phyloP scores from a whole-genome alignment of 2,888 invertebrate species.

The Idaea biselata region DNA sequence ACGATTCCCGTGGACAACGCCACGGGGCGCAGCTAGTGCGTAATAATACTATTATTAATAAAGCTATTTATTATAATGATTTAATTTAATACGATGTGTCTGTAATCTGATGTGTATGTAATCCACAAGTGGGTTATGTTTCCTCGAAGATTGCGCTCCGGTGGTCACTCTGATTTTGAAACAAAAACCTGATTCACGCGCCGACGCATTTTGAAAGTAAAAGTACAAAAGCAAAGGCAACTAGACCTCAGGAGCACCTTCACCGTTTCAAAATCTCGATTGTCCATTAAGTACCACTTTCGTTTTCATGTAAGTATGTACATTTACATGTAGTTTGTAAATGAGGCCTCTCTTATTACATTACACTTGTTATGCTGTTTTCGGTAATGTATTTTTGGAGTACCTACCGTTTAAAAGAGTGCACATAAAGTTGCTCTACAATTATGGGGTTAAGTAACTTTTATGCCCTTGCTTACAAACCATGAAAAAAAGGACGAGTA shows the following conservation, averaged over 20 bases:
- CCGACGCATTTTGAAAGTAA: conserved; percentile 36
- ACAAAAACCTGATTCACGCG: conserved; percentile 21
- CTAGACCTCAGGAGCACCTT: conserved; percentile 26
- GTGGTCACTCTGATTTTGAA: conserved; percentile 18
- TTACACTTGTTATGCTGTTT: conserved; percentile 19
- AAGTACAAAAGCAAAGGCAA: conserved; percentile 39
- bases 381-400: conserved; percentile 36
- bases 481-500: too few relatives aligned
- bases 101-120: neutral
- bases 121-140: neutral
- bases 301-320: neutral
- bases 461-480: too few relatives aligned
- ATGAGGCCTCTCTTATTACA: neutral
- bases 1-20: too few relatives aligned
- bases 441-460: too few relatives aligned
- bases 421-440: too few relatives aligned
- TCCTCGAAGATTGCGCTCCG: conserved; percentile 9
- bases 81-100: neutral
- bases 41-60: neutral
- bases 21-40: too few relatives aligned
- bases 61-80: neutral
- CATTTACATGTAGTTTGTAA: neutral
- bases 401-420: conserved; percentile 15
- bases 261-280: conserved; percentile 33
- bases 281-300: conserved; percentile 40